Percentiles rank a stretch among this genome's conserved stretches.
Conservation (phyloP, 2,797 vertebrate species). For the Danio aesculapii region DNA sequence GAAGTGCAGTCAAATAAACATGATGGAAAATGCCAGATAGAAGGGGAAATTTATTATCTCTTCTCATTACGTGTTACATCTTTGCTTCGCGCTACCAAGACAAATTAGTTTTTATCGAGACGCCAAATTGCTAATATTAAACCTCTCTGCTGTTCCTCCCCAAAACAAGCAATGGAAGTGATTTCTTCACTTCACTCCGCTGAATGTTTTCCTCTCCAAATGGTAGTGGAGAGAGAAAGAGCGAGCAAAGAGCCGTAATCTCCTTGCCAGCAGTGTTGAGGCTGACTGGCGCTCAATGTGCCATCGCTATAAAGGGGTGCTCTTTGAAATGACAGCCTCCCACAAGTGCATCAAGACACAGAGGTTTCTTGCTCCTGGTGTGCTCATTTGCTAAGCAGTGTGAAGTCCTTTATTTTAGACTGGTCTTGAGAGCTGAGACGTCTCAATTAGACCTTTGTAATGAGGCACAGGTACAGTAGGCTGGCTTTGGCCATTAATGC, state of each 20-base stretch:
- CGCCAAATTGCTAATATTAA: conserved; percentile 51
- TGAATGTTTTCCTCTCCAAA: conserved; percentile 28
- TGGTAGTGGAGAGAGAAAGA: conserved; percentile 20
- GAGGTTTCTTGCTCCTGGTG: conserved; percentile 52
- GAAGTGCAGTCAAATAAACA: conserved; percentile 51
- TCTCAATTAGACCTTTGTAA: conserved; percentile 60
- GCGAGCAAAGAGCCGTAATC: conserved; percentile 56
- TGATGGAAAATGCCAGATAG: conserved; percentile 39
- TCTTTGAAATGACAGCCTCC: conserved; percentile 63
- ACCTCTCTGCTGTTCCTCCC: conserved; percentile 40
- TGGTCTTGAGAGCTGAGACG: conserved; percentile 45
- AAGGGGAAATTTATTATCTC: conserved; percentile 40
- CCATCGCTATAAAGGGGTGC: conserved; percentile 50
- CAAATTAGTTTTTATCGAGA: conserved; percentile 45
- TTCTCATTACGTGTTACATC: conserved; percentile 35
- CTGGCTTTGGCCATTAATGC: conserved; percentile 22
- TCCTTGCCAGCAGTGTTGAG: conserved; percentile 55
- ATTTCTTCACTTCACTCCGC: conserved; percentile 35
- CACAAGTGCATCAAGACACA: conserved; percentile 60
- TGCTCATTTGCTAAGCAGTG: conserved; percentile 64
- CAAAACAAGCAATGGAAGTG: conserved; percentile 36
- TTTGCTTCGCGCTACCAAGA: conserved; percentile 36
- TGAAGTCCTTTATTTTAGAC: conserved; percentile 55
- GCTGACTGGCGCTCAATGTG: conserved; percentile 56
- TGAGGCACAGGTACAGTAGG: conserved; percentile 35